Percentiles rank a stretch among this genome's conserved stretches.
Evolutionary conservation across 2,113 vertebrate genomes (phyloP).

Genomic region (Anhinga anhinga): DNA sequence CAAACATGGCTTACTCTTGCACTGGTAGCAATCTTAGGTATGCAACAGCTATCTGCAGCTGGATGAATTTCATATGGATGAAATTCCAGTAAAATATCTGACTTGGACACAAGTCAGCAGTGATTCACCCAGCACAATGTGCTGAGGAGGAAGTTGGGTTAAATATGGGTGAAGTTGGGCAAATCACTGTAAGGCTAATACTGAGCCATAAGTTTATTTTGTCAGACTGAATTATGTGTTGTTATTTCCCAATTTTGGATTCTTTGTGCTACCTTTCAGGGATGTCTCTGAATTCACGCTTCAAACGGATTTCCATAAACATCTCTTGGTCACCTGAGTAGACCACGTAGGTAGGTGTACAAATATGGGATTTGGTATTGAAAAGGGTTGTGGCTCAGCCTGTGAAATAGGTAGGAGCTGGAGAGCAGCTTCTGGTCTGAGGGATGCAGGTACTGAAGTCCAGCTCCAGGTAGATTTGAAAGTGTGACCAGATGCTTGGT

Average conservation of each 20-base stretch:
- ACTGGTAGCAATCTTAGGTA: neutral
- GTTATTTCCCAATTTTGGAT: neutral
- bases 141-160: neutral
- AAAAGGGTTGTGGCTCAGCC: neutral
- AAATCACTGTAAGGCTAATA: neutral
- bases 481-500: neutral
- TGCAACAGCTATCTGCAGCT: neutral
- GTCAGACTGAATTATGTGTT: neutral
- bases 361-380: too few relatives aligned
- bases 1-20: neutral
- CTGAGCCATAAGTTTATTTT: neutral
- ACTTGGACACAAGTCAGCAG: neutral
- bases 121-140: neutral
- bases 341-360: neutral
- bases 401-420: neutral
- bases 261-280: neutral
- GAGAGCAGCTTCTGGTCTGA: neutral
- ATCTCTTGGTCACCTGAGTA: rapidly evolving
- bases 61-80: neutral
- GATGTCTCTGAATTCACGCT: neutral
- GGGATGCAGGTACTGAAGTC: neutral
- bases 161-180: neutral
- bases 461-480: neutral
- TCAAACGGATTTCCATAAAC: neutral
- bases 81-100: neutral